These are phyloP conservation scores for Bellardia pandia DNA, from an alignment of 2,888 invertebrate genomes.

Conservation along the genomic window DNA sequence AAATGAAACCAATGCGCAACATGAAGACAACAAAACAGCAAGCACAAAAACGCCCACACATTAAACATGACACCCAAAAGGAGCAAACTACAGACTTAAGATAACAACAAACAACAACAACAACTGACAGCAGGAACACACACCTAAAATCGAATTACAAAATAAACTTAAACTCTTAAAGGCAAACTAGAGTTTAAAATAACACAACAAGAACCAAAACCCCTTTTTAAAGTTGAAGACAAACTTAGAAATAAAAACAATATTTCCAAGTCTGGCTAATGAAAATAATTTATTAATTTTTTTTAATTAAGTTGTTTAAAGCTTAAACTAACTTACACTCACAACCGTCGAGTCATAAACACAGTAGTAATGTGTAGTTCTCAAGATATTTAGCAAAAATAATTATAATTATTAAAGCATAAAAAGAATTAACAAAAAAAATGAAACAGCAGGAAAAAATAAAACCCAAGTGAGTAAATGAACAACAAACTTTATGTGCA, in stretches of 20 bases:
- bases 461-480: constrained; percentile 14
- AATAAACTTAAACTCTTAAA: background rate
- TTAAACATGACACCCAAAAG: constrained; percentile 63
- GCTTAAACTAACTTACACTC: constrained; percentile 32
- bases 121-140: constrained; percentile 8
- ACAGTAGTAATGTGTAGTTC: constrained; percentile 63
- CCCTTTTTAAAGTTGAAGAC: background rate
- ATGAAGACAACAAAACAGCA: background rate
- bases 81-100: constrained; percentile 25
- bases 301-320: constrained; percentile 71
- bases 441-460: background rate
- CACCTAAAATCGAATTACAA: constrained; percentile 28
- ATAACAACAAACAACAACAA: constrained; percentile 21
- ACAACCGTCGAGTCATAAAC: constrained; percentile 28
- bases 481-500: constrained; percentile 27
- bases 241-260: constrained; percentile 32
- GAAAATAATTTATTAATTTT: constrained; percentile 68
- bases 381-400: constrained; percentile 60
- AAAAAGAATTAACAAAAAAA: constrained; percentile 13
- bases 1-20: constrained; percentile 17
- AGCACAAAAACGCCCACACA: constrained; percentile 69
- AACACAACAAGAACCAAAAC: constrained; percentile 9
- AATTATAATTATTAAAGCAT: constrained; percentile 65
- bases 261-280: constrained; percentile 28
- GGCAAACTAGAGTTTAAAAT: background rate